These are phyloP conservation scores for Trichechus manatus DNA, from an alignment of 2,113 vertebrate species.

Conservation along the genomic window DNA sequence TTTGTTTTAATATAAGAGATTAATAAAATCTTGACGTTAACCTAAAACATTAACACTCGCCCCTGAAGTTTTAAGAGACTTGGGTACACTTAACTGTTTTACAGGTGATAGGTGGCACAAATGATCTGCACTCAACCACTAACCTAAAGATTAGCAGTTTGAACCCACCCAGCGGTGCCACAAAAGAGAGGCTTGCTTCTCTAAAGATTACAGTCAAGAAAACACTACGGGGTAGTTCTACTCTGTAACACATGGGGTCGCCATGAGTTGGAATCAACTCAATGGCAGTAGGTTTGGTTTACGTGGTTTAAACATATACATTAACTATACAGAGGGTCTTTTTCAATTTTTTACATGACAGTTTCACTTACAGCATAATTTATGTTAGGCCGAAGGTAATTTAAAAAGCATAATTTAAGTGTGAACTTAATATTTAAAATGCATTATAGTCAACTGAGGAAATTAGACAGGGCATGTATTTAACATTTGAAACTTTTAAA, in stretches of 20 bases:
- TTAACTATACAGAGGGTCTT: not conserved
- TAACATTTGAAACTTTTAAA: not conserved
- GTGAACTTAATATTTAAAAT: conserved; percentile 11
- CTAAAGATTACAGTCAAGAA: no score
- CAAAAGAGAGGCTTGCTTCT: no score
- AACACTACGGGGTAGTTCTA: not conserved
- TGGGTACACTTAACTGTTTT: not conserved
- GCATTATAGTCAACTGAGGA: not conserved
- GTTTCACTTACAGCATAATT: conserved; percentile 28
- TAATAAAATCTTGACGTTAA: not conserved
- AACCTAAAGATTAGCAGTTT: no score
- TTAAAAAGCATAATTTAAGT: not conserved
- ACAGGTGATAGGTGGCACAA: no score
- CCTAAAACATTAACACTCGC: not conserved
- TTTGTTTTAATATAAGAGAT: not conserved
- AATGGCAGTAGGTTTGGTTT: not conserved
- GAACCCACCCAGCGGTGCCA: no score
- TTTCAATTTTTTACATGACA: not conserved
- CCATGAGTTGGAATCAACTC: not conserved
- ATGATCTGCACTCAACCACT: no score
- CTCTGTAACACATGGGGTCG: not conserved
- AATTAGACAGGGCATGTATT: not conserved
- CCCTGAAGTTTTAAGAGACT: no score
- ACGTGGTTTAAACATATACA: conserved; percentile 12
- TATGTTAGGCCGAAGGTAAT: conserved; percentile 34